These are phyloP conservation scores for Orientallactaga sibirica DNA, from an alignment of 2,797 vertebrate species.

Conservation along the genomic window DNA sequence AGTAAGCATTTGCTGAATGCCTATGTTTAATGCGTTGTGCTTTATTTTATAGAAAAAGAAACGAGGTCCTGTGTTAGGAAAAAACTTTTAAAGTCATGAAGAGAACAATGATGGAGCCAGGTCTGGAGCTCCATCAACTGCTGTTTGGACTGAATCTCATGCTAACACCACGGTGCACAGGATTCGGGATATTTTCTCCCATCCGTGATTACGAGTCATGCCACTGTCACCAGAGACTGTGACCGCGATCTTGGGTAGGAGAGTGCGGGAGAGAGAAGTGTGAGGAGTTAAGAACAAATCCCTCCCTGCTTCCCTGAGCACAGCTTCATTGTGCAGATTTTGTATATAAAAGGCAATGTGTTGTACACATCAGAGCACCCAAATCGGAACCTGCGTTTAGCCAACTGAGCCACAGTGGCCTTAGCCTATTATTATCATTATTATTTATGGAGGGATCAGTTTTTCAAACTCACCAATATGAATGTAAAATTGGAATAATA, in stretches of 20 bases:
- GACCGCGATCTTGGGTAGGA: not conserved
- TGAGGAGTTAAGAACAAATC: constrained; percentile 14
- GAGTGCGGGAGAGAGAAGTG: not conserved
- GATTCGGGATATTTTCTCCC: constrained; percentile 52
- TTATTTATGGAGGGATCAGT: constrained; percentile 22
- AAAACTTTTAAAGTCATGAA: constrained; percentile 17
- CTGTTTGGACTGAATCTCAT: constrained; percentile 9
- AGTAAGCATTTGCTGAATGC: constrained; percentile 43
- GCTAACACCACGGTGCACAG: constrained; percentile 12
- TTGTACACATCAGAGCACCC: constrained; percentile 10
- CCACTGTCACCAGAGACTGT: not conserved
- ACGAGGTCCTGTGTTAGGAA: constrained; percentile 47
- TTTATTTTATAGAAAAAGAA: constrained; percentile 48
- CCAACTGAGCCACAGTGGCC: not conserved
- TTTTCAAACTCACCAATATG: not conserved
- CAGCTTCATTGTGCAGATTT: not conserved
- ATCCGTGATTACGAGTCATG: constrained; percentile 16
- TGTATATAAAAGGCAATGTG: not conserved
- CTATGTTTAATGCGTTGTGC: constrained; percentile 1
- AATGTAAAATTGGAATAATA: too few species aligned
- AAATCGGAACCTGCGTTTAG: constrained; percentile 30
- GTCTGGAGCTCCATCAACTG: not conserved
- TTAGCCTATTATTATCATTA: constrained; percentile 50
- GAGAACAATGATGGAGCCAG: not conserved
- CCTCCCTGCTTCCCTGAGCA: constrained; percentile 13